These are phyloP conservation scores for Ernsta delagoae DNA, from an alignment of 2,888 invertebrate species.

Conservation along the genomic window DNA sequence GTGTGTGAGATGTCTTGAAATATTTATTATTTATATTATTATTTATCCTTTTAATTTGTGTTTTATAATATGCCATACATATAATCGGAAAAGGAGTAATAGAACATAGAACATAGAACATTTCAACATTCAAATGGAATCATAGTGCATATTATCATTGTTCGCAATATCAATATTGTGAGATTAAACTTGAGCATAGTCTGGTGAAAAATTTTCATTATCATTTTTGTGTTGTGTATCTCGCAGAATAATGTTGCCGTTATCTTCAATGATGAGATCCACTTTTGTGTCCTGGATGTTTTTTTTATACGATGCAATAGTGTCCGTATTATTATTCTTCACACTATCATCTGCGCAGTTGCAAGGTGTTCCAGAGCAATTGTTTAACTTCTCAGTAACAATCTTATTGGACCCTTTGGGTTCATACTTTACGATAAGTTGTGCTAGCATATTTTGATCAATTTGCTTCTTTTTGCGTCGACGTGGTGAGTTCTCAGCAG, in stretches of 20 bases:
- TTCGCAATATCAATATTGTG: conserved; percentile 4
- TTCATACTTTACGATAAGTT: conserved; percentile 54
- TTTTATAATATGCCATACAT: background rate
- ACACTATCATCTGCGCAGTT: conserved; percentile 40
- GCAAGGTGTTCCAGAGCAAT: conserved; percentile 44
- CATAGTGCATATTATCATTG: background rate
- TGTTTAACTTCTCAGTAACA: conserved; percentile 44
- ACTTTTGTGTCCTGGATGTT: conserved; percentile 41
- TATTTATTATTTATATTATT: too few species aligned
- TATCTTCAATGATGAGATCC: conserved; percentile 59
- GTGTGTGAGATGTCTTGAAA: too few species aligned
- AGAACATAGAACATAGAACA: background rate
- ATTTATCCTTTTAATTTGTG: too few species aligned
- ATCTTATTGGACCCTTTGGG: conserved; percentile 42
- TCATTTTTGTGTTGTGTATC: conserved; percentile 41
- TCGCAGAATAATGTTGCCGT: conserved; percentile 59
- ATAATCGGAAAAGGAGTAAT: background rate
- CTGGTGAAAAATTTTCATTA: conserved; percentile 53
- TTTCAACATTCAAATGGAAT: background rate
- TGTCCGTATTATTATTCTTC: conserved; percentile 56
- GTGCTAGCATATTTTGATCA: conserved; percentile 39
- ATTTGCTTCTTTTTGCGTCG: conserved; percentile 53
- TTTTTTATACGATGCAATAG: background rate
- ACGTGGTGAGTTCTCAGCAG: conserved; percentile 38
- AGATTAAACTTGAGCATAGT: conserved; percentile 61